phyloP scores from a whole-genome alignment of 2,888 invertebrate genomes.

The Parnassius mnemosyne region DNA sequence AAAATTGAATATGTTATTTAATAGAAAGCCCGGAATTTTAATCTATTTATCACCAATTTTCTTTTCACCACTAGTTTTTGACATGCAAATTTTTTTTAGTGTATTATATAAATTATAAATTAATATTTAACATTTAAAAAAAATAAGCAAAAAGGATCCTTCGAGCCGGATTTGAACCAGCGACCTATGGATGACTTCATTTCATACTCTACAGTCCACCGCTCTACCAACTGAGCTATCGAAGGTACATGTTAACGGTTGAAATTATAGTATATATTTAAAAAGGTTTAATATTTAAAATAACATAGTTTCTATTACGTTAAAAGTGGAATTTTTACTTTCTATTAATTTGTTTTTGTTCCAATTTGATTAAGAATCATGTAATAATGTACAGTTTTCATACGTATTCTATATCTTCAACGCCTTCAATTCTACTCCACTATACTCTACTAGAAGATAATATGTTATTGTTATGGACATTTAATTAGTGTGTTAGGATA shows the following conservation, averaged over 20 bases:
- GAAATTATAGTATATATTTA: constrained; percentile 7
- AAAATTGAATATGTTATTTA: too few species aligned
- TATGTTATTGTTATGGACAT: too few species aligned
- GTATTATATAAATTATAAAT: too few species aligned
- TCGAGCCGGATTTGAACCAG: constrained; percentile 84
- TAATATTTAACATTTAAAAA: not conserved
- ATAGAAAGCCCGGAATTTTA: too few species aligned
- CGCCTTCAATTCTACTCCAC: too few species aligned
- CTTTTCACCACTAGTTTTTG: too few species aligned
- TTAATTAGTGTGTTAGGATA: too few species aligned
- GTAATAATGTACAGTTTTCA: too few species aligned
- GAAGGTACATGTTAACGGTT: constrained; percentile 40
- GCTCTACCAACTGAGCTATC: constrained; percentile 74
- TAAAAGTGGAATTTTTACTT: not conserved
- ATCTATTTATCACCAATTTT: too few species aligned
- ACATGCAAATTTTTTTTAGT: too few species aligned
- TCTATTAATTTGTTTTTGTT: not conserved
- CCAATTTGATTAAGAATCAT: not conserved
- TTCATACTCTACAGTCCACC: constrained; percentile 58
- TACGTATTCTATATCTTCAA: too few species aligned
- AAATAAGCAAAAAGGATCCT: constrained; percentile 49
- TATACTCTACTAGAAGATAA: too few species aligned
- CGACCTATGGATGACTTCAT: constrained; percentile 79
- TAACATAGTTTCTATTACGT: not conserved
- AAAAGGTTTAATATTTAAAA: not conserved